Evolutionary conservation across 2,888 invertebrate genomes (phyloP).

Genomic region (Eubasilissa splendida): DNA sequence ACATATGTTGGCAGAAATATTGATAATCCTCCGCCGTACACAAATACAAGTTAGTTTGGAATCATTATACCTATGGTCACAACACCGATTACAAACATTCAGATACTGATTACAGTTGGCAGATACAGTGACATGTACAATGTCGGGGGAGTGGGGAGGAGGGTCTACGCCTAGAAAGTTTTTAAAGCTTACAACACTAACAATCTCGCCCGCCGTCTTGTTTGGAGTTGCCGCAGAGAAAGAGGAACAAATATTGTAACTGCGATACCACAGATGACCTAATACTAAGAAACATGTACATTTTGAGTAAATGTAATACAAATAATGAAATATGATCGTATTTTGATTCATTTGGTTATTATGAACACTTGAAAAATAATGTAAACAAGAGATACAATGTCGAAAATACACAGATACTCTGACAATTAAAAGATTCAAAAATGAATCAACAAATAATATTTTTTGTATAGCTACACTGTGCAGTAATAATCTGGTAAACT

Average conservation of each 20-base stretch:
- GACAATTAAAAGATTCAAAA: too few species aligned
- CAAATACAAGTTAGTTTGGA: conserved; percentile 13
- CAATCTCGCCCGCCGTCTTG: conserved; percentile 27
- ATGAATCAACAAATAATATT: too few species aligned
- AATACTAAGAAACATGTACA: conserved; percentile 30
- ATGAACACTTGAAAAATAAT: not conserved
- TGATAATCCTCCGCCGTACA: not conserved
- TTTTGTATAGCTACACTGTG: too few species aligned
- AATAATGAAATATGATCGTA: not conserved
- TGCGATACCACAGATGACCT: conserved; percentile 19
- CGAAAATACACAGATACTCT: too few species aligned
- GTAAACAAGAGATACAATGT: too few species aligned
- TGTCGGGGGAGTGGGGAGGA: not conserved
- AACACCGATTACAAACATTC: conserved; percentile 49
- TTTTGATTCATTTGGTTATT: conserved; percentile 2
- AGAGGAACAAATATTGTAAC: conserved; percentile 9
- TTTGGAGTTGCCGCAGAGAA: not conserved
- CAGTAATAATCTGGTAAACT: too few species aligned
- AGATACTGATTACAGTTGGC: conserved; percentile 28
- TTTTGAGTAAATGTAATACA: conserved; percentile 15
- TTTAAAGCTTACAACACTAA: conserved; percentile 26
- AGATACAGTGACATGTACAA: conserved; percentile 16
- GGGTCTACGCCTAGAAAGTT: conserved; percentile 7
- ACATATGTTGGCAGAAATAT: not conserved
- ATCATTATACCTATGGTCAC: conserved; percentile 43